Base-by-base conservation (phyloP, 2,888 invertebrate species). In the Agapetus fuscipes region DNA sequence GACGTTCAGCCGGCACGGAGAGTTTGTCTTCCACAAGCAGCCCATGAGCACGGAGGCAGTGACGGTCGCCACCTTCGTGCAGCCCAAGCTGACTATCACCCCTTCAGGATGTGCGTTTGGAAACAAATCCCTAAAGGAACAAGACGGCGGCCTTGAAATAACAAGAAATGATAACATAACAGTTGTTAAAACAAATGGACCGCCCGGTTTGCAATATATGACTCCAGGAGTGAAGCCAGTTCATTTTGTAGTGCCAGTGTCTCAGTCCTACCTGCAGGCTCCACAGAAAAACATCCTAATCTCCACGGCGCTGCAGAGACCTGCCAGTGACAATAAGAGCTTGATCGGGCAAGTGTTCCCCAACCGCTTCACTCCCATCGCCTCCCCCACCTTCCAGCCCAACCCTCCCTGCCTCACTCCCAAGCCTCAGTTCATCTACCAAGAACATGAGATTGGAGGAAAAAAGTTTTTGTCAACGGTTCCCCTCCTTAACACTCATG, bases 401-500 rank as follows among this genome's bases (percentile, higher is more conserved):
- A 58, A 62, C 13, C 63, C 66, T 6, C 66, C 68, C 28, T 66
- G 66, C 17, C 64, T 68, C 25, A 64, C 64, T 25, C 66, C 67
- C 48, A 67, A 66, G 45, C 66, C 68, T 12, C 69, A 69, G 50
- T 64, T 68, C 39, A 62, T 68, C 46, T 69, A 68, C 50, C 59
- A 66, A 49, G 69, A 69, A 53, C 66, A 66, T 39, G 67, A 61
- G 45, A 53, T 65, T 41, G 64, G 66, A 50, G 66, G 64, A 5
- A 39, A 39, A 15, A 25, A 30, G 17, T 66, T 64, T 45, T 57
- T 66, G 41, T 58, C 66, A 31, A 61, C 56, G 45, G 59, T 66
- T 50, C 65, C 66, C 13, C 51, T 63, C 27, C 57, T 62, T 1
- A 55, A 64, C 2, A 51, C 59, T 27, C 60, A 60, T 43, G 62